phyloP scores from a whole-genome alignment of 2,113 vertebrate species.

The Uria lomvia region DNA sequence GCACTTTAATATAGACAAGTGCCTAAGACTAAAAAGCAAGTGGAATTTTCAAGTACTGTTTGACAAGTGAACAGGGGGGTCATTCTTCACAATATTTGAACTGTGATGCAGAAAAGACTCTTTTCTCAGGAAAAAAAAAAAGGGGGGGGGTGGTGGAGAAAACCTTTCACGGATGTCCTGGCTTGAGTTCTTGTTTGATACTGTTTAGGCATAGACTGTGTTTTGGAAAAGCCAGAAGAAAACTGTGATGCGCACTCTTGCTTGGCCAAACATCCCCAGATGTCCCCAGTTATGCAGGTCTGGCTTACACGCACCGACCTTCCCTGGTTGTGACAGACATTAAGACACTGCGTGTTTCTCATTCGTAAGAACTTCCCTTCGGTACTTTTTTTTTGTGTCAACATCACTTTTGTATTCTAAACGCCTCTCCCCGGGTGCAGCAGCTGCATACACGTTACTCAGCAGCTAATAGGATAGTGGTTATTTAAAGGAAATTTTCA shows the following conservation, averaged over 20 bases:
- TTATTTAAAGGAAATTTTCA: background rate
- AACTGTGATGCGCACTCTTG: background rate
- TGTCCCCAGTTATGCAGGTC: background rate
- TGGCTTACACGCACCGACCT: background rate
- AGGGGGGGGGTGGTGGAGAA: background rate
- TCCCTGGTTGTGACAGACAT: conserved; percentile 76
- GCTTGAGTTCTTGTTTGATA: background rate
- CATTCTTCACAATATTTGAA: background rate
- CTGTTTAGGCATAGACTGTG: background rate
- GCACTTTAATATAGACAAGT: background rate
- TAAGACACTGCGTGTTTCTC: background rate
- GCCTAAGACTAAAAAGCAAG: background rate
- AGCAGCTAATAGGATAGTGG: background rate
- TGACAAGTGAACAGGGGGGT: background rate
- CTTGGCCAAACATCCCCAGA: background rate
- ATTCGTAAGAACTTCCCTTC: background rate
- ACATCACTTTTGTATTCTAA: background rate
- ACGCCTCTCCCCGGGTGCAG: background rate
- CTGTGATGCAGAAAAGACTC: background rate
- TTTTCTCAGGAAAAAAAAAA: background rate
- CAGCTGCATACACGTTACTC: background rate
- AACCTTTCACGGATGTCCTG: background rate
- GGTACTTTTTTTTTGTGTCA: background rate
- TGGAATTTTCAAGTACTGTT: background rate
- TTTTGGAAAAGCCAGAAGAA: background rate